These are phyloP conservation scores for Tarsius wallacei DNA, from an alignment of 2,797 vertebrate species.

Conservation along the genomic window DNA sequence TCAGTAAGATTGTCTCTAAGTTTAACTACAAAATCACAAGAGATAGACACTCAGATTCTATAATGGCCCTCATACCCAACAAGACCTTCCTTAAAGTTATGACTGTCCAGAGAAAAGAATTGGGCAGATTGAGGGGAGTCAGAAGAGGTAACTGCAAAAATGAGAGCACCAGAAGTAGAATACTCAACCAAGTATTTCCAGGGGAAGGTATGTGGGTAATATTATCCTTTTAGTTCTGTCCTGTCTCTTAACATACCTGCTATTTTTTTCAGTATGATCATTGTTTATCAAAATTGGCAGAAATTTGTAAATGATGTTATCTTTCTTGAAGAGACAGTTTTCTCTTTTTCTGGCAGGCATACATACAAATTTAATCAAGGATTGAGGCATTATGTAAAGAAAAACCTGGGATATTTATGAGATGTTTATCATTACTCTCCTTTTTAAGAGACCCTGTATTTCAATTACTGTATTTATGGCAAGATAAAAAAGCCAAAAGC, in stretches of 20 bases:
- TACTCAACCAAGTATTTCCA: not conserved
- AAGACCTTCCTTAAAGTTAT: not conserved
- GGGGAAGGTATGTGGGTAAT: rapidly evolving
- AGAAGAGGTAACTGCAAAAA: not conserved
- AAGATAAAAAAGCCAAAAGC: not conserved
- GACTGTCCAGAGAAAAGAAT: not conserved
- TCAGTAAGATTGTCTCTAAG: not conserved
- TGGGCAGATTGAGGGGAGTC: not conserved
- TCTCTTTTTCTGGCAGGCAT: not conserved
- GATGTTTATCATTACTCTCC: not conserved
- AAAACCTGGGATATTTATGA: not conserved
- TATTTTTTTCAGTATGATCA: not conserved
- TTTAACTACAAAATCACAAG: not conserved
- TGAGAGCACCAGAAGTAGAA: not conserved
- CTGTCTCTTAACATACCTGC: not conserved
- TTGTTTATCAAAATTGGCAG: not conserved
- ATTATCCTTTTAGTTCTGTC: not conserved
- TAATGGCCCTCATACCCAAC: not conserved
- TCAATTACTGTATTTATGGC: not conserved
- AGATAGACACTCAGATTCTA: not conserved
- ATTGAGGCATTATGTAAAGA: not conserved
- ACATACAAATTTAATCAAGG: not conserved
- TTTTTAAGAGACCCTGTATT: not conserved
- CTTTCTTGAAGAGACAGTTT: not conserved
- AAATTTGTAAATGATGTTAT: conserved; percentile 5